Evolutionary conservation across 2,797 vertebrate species (phyloP).

Genomic region (Chaetodon trifasciatus): DNA sequence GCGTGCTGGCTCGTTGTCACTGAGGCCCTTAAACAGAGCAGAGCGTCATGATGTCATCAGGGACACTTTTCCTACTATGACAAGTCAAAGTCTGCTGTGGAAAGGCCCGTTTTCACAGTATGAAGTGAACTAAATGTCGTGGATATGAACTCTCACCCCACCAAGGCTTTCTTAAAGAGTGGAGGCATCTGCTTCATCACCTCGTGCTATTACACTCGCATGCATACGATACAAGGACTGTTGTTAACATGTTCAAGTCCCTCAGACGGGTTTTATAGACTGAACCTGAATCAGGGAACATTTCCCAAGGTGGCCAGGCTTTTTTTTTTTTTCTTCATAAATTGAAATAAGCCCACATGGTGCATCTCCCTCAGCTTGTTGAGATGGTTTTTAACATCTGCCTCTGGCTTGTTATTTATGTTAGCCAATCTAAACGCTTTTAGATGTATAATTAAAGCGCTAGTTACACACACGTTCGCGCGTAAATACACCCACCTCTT

Average conservation of each 20-base stretch:
- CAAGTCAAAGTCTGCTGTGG: too few relatives aligned
- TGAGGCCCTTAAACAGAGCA: neutral
- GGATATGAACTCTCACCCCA: neutral
- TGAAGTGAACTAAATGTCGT: neutral
- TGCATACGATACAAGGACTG: neutral
- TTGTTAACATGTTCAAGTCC: slow-evolving; percentile 4
- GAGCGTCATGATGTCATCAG: neutral
- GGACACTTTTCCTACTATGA: neutral
- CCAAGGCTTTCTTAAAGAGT: neutral
- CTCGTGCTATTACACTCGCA: neutral
- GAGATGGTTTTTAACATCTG: slow-evolving; percentile 68
- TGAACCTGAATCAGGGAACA: slow-evolving; percentile 31
- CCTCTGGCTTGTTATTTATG: slow-evolving; percentile 77
- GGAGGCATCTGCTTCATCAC: neutral
- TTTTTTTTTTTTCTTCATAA: slow-evolving; percentile 22
- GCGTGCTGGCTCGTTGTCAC: neutral
- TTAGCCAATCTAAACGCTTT: slow-evolving; percentile 76
- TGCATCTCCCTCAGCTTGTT: slow-evolving; percentile 55
- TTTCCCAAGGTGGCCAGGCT: slow-evolving; percentile 61
- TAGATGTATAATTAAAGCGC: slow-evolving; percentile 82
- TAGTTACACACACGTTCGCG: slow-evolving; percentile 58
- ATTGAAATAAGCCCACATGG: slow-evolving; percentile 50
- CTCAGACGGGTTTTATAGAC: slow-evolving; percentile 17
- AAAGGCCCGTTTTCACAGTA: neutral
- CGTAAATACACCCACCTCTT: slow-evolving; percentile 61